Conservation (phyloP, 2,113 vertebrate genomes). For the Pycnonotus jocosus region DNA sequence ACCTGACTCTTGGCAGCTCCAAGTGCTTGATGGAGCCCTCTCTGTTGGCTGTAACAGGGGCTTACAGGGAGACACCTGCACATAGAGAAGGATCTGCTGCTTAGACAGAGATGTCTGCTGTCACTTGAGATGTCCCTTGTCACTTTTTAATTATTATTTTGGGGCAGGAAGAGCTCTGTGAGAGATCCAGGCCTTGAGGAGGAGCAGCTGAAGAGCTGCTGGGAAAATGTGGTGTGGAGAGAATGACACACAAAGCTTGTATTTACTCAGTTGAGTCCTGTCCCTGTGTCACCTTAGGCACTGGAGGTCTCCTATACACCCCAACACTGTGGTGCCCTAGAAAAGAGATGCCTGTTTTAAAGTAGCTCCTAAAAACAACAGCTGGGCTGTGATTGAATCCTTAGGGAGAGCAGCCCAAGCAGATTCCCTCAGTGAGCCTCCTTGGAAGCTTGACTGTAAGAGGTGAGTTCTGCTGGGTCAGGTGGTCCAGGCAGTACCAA, state of each 20-base stretch:
- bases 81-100: background rate
- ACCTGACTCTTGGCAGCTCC: background rate
- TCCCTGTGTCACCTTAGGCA: background rate
- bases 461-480: background rate
- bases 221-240: background rate
- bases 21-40: background rate
- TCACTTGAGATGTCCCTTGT: background rate
- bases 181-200: background rate
- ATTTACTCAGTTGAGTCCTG: background rate
- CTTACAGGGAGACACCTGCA: background rate
- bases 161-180: background rate
- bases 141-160: too few relatives aligned
- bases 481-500: background rate
- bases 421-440: background rate
- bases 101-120: background rate
- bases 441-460: background rate
- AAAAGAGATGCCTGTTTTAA: background rate
- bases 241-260: background rate
- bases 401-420: background rate
- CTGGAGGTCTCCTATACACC: background rate
- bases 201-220: background rate
- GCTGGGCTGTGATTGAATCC: background rate
- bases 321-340: background rate
- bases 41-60: background rate
- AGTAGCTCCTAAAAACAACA: background rate